Conservation (phyloP, 2,888 invertebrate species). For the Frankliniella intonsa region DNA sequence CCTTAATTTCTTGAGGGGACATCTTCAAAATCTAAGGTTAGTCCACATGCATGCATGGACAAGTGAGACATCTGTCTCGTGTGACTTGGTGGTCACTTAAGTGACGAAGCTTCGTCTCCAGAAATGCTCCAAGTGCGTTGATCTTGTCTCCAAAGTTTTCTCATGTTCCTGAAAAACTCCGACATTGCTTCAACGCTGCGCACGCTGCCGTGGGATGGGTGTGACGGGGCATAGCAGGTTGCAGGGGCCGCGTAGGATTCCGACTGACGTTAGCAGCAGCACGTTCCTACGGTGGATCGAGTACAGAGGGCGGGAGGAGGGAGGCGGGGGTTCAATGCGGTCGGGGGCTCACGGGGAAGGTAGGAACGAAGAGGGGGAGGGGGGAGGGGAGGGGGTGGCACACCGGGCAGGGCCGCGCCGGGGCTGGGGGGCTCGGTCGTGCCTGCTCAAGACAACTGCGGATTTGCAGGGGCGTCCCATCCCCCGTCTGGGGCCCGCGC, state of each 20-base stretch:
- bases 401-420: neutral
- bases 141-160: too few relatives aligned
- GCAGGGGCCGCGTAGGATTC: too few relatives aligned
- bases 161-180: too few relatives aligned
- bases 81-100: too few relatives aligned
- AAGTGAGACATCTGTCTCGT: too few relatives aligned
- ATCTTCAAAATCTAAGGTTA: too few relatives aligned
- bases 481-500: neutral
- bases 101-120: too few relatives aligned
- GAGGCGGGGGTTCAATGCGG: neutral
- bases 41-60: too few relatives aligned
- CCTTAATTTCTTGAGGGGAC: too few relatives aligned
- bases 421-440: neutral
- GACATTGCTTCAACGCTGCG: too few relatives aligned
- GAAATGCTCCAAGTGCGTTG: too few relatives aligned
- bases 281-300: neutral
- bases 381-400: neutral
- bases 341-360: neutral
- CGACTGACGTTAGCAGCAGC: neutral
- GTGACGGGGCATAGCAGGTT: neutral
- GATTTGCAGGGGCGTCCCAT: neutral
- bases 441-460: constrained; percentile 22
- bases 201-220: neutral
- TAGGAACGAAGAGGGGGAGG: too few relatives aligned
- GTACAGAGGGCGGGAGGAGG: neutral